A percentile compares a stretch with the other conserved stretches of the same genome.
Conservation (phyloP, 2,797 vertebrate genomes). For the Sternotherus odoratus region DNA sequence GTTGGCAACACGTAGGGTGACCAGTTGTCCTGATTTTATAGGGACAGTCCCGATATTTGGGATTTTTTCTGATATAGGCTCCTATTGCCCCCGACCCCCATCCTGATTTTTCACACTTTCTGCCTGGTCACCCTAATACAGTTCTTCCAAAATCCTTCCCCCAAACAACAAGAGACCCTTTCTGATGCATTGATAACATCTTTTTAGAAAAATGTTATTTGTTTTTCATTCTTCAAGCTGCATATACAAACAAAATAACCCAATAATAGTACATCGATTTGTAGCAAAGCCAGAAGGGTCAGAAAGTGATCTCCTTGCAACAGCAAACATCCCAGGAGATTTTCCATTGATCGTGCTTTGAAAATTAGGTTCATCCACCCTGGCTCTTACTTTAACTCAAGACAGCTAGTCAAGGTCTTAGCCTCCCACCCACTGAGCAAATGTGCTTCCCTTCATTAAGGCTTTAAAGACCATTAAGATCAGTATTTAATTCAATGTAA, state of each 20-base stretch:
- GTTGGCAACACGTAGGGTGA: not conserved
- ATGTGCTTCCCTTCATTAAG: slow-evolving; percentile 39
- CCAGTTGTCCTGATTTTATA: too few relatives aligned
- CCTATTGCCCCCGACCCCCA: too few relatives aligned
- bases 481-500: slow-evolving; percentile 42
- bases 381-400: not conserved
- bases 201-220: not conserved
- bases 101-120: too few relatives aligned
- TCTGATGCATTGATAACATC: not conserved
- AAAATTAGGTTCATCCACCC: not conserved
- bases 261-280: not conserved
- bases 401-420: slow-evolving; percentile 28
- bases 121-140: not conserved
- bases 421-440: slow-evolving; percentile 43
- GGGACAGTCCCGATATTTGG: too few relatives aligned
- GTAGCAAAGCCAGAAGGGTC: not conserved
- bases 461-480: slow-evolving; percentile 34
- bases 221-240: not conserved
- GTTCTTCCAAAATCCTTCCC: not conserved
- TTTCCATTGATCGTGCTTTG: rapidly evolving
- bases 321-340: slow-evolving; percentile 2
- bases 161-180: not conserved
- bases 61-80: too few relatives aligned
- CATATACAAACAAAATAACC: not conserved
- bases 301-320: not conserved